Conservation (phyloP, 1,140 invertebrate species). For the Spodoptera litura region DNA sequence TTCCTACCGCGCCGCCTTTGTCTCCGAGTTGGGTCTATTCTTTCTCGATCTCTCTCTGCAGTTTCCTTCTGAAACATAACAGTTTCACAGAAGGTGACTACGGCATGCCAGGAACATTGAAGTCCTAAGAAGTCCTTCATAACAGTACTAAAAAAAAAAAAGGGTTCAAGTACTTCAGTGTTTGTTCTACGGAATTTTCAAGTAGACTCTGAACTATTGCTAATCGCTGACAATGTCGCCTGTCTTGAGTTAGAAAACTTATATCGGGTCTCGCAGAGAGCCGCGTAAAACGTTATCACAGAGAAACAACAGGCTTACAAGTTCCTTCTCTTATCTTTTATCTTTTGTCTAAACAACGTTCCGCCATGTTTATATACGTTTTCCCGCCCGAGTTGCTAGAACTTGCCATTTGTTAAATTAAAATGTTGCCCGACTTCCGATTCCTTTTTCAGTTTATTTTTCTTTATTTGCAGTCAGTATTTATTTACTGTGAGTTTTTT, state of each 20-base stretch:
- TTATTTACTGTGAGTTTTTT: not conserved
- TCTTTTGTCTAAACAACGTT: constrained; percentile 65
- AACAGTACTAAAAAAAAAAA: too few species aligned
- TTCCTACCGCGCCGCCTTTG: too few species aligned
- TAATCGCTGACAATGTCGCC: not conserved
- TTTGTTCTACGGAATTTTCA: not conserved
- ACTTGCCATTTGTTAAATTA: constrained; percentile 48
- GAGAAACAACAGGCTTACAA: constrained; percentile 63
- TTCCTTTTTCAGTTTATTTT: constrained; percentile 13
- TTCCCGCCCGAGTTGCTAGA: constrained; percentile 23
- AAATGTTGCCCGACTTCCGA: constrained; percentile 39
- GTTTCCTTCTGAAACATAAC: too few species aligned
- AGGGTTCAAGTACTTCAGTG: too few species aligned
- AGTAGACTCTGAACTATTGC: not conserved
- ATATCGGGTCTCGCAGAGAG: constrained; percentile 58
- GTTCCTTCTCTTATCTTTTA: constrained; percentile 59
- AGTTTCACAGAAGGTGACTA: too few species aligned
- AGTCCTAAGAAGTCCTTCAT: too few species aligned
- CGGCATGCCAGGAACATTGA: too few species aligned
- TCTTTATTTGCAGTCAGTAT: not conserved
- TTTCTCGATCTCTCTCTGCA: too few species aligned
- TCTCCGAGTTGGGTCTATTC: too few species aligned
- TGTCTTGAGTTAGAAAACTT: constrained; percentile 57
- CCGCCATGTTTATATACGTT: constrained; percentile 57
- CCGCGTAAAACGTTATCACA: constrained; percentile 63